These are phyloP conservation scores for Calliphora vomitoria DNA, from an alignment of 2,888 invertebrate genomes.

Conservation along the genomic window DNA sequence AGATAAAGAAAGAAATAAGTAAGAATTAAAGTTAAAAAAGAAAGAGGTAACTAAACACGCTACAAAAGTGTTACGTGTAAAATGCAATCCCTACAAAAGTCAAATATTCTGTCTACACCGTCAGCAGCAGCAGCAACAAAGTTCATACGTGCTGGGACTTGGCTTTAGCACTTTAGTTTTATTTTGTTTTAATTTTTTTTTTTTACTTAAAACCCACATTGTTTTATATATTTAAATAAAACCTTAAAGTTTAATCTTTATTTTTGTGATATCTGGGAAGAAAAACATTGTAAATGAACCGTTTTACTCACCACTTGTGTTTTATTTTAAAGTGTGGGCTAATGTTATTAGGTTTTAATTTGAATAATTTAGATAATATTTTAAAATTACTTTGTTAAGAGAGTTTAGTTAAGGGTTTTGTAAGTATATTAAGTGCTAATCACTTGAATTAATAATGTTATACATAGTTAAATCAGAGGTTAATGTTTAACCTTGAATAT, in stretches of 20 bases:
- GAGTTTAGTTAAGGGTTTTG: neutral
- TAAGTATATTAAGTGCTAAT: constrained; percentile 2
- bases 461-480: neutral
- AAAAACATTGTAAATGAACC: neutral
- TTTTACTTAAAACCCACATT: constrained; percentile 49
- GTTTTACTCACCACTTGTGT: neutral
- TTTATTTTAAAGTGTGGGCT: constrained; percentile 16
- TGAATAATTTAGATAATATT: constrained; percentile 26
- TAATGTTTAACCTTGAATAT: neutral
- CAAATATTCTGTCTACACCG: constrained; percentile 13
- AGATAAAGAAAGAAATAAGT: constrained; percentile 1
- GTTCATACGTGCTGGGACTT: constrained; percentile 32
- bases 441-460: neutral
- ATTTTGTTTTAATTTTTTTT: too few species aligned
- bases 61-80: constrained; percentile 65
- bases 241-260: constrained; percentile 26
- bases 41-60: constrained; percentile 22
- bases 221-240: constrained; percentile 10
- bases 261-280: constrained; percentile 15
- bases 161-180: constrained; percentile 12
- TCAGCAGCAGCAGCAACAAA: neutral
- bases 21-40: neutral
- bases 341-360: constrained; percentile 5
- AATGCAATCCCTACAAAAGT: constrained; percentile 64
- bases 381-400: neutral